Percentiles rank a stretch among this genome's conserved stretches.
Evolutionary conservation across 2,797 vertebrate species (phyloP).

Genomic region (Naso thynnoides): DNA sequence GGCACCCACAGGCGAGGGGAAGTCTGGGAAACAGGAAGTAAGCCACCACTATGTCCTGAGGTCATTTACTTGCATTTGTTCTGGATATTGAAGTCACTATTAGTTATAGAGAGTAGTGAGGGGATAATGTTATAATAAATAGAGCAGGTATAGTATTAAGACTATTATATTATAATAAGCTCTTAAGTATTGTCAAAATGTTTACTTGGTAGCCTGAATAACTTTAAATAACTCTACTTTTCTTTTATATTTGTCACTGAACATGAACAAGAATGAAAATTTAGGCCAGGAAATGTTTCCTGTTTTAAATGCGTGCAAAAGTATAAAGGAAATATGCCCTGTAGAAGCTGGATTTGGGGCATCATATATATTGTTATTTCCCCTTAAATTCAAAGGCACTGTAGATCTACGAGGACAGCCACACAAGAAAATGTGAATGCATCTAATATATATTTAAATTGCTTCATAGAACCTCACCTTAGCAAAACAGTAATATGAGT

Average conservation of each 20-base stretch:
- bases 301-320: background rate
- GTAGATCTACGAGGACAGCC: constrained; percentile 5
- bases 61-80: constrained; percentile 40
- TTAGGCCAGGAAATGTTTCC: background rate
- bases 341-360: too few relatives aligned
- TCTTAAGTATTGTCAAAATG: background rate
- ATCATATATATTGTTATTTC: background rate
- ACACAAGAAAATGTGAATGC: background rate
- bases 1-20: constrained; percentile 24
- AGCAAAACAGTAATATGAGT: constrained; percentile 6
- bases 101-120: background rate
- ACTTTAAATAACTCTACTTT: background rate
- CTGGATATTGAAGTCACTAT: constrained; percentile 23
- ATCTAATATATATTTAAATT: constrained; percentile 4
- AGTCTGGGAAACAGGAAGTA: constrained; percentile 53
- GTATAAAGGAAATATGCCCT: background rate
- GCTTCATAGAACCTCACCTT: background rate
- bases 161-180: background rate
- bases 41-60: constrained; percentile 26
- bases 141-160: background rate
- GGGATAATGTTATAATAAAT: constrained; percentile 18
- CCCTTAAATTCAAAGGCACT: background rate
- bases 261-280: background rate
- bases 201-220: background rate
- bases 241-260: background rate